phyloP scores from a whole-genome alignment of 2,113 vertebrate species.

The Elaphurus davidianus region DNA sequence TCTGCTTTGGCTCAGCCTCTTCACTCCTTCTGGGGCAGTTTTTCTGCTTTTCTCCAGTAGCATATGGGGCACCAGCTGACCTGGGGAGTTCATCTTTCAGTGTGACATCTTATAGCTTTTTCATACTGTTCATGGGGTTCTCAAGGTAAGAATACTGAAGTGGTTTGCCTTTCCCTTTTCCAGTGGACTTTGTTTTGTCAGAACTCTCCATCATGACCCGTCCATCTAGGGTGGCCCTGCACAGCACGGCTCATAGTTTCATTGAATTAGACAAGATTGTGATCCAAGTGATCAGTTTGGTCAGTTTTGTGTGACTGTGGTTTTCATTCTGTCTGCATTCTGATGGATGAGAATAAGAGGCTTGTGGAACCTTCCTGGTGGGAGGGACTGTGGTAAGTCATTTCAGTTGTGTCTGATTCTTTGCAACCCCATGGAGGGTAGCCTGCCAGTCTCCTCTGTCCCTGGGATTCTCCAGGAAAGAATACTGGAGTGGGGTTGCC shows the following conservation, averaged over 20 bases:
- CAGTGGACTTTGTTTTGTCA: not conserved
- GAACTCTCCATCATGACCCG: not conserved
- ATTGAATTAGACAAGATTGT: not conserved
- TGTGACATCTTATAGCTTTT: not conserved
- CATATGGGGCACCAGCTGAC: not conserved
- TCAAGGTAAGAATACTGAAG: not conserved
- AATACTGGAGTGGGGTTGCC: not conserved
- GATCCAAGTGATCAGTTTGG: not conserved
- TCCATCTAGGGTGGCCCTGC: rapidly evolving
- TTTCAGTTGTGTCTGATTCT: not conserved
- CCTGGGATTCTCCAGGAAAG: not conserved
- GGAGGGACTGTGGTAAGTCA: not conserved
- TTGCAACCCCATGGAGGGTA: not conserved
- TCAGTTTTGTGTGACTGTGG: not conserved
- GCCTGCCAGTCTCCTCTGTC: not conserved
- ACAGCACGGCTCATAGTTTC: not conserved
- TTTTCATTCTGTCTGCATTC: not conserved
- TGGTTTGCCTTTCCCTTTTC: not conserved
- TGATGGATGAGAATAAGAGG: not conserved
- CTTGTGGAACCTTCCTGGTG: not conserved
- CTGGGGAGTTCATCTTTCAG: not conserved
- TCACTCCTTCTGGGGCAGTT: not conserved
- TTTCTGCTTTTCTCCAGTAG: not conserved
- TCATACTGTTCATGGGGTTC: not conserved
- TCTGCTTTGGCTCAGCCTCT: not conserved